A percentile compares a stretch with the other conserved stretches of the same genome.
phyloP scores from a whole-genome alignment of 2,888 invertebrate species.

The Nomada fucata region DNA sequence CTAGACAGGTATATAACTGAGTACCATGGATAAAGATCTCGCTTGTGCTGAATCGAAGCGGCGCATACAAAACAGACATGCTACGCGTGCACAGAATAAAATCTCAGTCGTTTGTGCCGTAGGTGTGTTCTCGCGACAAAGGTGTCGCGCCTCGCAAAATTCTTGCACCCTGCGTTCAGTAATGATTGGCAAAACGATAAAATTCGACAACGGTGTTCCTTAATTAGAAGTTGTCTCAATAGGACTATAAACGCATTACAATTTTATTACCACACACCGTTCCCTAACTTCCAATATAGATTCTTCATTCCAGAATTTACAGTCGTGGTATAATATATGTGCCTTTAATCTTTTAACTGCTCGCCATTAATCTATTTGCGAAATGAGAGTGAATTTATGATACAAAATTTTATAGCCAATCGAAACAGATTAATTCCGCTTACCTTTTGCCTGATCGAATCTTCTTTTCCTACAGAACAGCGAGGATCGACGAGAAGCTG shows the following conservation, averaged over 20 bases:
- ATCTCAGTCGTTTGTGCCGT: constrained; percentile 31
- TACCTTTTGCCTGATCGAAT: constrained; percentile 56
- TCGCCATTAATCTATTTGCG: neutral
- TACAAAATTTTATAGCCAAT: too few species aligned
- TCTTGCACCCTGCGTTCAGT: constrained; percentile 39
- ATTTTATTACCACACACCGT: neutral
- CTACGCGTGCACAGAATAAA: constrained; percentile 62
- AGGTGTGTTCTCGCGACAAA: constrained; percentile 46
- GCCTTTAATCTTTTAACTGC: too few species aligned
- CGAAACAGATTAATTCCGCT: constrained; percentile 36
- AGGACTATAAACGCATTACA: too few species aligned
- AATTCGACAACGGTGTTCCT: neutral
- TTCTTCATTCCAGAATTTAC: too few species aligned
- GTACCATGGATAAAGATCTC: constrained; percentile 52
- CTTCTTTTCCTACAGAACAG: constrained; percentile 37
- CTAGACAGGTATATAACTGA: constrained; percentile 43
- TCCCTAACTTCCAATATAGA: neutral
- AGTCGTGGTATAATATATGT: too few species aligned
- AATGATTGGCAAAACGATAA: neutral
- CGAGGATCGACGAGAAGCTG: constrained; percentile 77
- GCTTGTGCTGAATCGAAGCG: constrained; percentile 22
- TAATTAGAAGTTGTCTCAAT: too few species aligned
- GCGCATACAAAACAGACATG: constrained; percentile 56
- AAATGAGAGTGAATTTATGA: too few species aligned
- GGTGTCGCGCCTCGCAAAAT: constrained; percentile 54